These are phyloP conservation scores for Anoura caudifer DNA, from an alignment of 2,113 vertebrate genomes.

Conservation along the genomic window DNA sequence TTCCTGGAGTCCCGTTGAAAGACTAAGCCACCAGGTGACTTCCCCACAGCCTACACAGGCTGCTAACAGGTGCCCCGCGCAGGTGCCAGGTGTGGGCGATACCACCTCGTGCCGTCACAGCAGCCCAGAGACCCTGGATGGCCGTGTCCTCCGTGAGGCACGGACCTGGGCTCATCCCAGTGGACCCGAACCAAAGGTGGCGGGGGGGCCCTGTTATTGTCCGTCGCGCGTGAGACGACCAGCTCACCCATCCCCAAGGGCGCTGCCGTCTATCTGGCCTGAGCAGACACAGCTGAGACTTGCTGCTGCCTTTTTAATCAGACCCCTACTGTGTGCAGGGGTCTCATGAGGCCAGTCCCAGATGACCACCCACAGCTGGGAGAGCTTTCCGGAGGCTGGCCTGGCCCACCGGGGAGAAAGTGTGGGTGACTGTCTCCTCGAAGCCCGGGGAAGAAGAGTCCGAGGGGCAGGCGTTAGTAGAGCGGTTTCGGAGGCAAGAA, in stretches of 20 bases:
- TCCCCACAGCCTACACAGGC: not conserved
- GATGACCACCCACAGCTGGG: not conserved
- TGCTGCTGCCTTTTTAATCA: not conserved
- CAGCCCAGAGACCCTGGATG: too few relatives aligned
- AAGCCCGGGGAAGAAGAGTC: not conserved
- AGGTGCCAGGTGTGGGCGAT: rapidly evolving
- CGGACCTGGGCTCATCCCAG: not conserved
- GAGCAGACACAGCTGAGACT: not conserved
- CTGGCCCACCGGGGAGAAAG: not conserved
- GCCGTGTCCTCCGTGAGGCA: too few relatives aligned
- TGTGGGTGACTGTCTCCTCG: not conserved
- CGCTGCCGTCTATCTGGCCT: not conserved
- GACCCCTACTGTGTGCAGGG: conserved; percentile 17
- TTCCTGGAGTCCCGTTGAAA: not conserved
- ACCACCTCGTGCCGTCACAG: too few relatives aligned
- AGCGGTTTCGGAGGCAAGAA: not conserved
- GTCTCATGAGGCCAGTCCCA: not conserved
- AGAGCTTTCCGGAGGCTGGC: not conserved
- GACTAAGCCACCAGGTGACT: too few relatives aligned
- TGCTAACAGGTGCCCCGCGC: too few relatives aligned
- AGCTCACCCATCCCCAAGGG: not conserved
- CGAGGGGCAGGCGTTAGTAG: not conserved
- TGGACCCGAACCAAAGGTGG: not conserved
- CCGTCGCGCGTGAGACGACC: not conserved
- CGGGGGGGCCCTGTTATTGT: not conserved